Base-by-base conservation (phyloP, 2,888 invertebrate species). In the Eudasyphora cyanicolor region DNA sequence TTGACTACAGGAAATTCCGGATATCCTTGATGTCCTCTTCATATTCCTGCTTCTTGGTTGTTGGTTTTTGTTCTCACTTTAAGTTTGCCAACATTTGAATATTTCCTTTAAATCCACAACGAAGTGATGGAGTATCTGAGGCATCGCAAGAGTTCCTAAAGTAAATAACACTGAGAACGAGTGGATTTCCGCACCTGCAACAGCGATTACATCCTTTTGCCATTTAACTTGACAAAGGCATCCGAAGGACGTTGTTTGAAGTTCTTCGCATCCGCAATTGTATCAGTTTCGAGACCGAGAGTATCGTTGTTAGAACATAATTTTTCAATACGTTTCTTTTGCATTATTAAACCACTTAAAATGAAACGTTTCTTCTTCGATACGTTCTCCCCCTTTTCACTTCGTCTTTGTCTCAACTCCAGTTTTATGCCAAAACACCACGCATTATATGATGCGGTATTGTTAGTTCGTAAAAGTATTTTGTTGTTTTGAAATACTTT, bases 311-410 rank as follows among this genome's bases (percentile, higher is more conserved):
- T 21, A 27, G 54, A 8, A 54, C 35, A 54, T 73, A 57, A 54
- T 75, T 78, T 75, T 35, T 19, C 70, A 74, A 67, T 69, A 80
- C 83, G 77, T 74, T 75, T 14, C 54, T 80, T 83, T 80, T 64
- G 62, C 70, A 78, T 80, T 83, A 83, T 83, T 80, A 75, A 83
- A 80, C 83, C 74, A 83, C 83, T 83, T 83, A 83, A 71, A 78
- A 27, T 69, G 24, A 77, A 80, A 70, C 45, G 32, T 57, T 78
- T 71, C 10, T 42, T n/a, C 1, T 67, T 67, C n/a, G 24, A 3
- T n/a, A n/a, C 4, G 14, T 12, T 38, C 42, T 42, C 21, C 14
- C 42, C 2, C 32, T 42, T 42, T 19, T 67, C 27, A 3, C 67
- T 4, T 32, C 64, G 19, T 49, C 12, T 38, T 24, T 42, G 24